Evolutionary conservation across 1,140 invertebrate genomes (phyloP), one percentile per base, ranked within the genome.

Genomic region (Goniozus legneri): DNA sequence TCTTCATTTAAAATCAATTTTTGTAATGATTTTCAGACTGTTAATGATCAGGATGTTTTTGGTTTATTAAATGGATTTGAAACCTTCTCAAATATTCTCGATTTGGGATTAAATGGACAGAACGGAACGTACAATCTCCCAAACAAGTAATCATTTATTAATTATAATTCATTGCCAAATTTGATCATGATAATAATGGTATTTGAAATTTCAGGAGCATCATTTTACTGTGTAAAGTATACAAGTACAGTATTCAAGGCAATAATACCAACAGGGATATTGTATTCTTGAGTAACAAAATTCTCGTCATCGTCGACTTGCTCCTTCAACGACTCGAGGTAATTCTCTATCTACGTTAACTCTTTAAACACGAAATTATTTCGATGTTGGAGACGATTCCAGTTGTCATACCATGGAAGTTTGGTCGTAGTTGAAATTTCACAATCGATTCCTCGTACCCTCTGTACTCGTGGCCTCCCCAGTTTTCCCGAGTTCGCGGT

Each of bases 251-350:
- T 3, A 78, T 84, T 48, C 77, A 72, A 47, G 73, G 71, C 24
- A 71, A 79, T 56, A 64, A 65, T 13, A 78, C 80, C 7, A 89
- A 84, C 56, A 82, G 80, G 52, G 79, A 84, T 46, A 81, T 80
- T 54, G 77, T 88, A 48, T 68, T 90, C 30, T 77, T 86, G 42
- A 85, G 84, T 49, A 89, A 89, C 64, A 83, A 84, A 62, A 79
- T 88, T 46, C 79, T 82, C 8, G 68, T 76, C 12, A 71, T 86
- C 31, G 62, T 89, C 12, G 88, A 90, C 69, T 74, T 88, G 18
- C 72, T 88, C 1, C 77, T 84, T 43, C 80, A 83, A 40, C 77
- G 82, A 55, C 69, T 89, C 32, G 81, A 82, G 70, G 86, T 88
- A 77, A 52, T 54, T 59, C 41, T 20, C n/a, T n/a, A n/a, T n/a